Conservation (phyloP, 2,888 invertebrate genomes). For the Sphaerophoria taeniata region DNA sequence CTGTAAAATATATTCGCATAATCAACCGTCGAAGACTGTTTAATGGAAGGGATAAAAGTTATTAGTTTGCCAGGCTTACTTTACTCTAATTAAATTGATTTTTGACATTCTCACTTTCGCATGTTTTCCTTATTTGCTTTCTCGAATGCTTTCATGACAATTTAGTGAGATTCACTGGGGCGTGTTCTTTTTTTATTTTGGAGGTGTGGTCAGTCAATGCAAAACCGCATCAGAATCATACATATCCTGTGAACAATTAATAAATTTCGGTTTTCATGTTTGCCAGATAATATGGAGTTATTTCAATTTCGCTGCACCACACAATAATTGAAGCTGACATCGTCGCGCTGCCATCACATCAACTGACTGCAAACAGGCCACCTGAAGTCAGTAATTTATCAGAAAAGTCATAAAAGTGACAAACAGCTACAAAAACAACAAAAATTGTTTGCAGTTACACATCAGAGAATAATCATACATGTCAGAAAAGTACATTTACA, state of each 20-base stretch:
- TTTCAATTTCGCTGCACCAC: constrained; percentile 48
- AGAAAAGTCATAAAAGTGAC: constrained; percentile 59
- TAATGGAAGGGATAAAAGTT: too few species aligned
- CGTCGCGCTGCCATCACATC: not conserved
- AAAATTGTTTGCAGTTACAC: constrained; percentile 54
- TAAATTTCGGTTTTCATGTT: constrained; percentile 45
- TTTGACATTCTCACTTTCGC: too few species aligned
- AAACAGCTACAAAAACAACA: not conserved
- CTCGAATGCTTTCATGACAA: too few species aligned
- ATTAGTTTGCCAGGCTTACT: too few species aligned
- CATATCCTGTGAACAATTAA: constrained; percentile 31
- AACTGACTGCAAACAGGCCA: not conserved
- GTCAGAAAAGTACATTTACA: not conserved
- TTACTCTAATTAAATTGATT: too few species aligned
- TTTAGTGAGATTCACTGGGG: too few species aligned
- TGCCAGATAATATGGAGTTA: constrained; percentile 36
- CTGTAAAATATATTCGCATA: too few species aligned
- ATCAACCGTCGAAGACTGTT: too few species aligned
- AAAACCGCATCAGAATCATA: not conserved
- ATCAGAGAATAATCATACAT: constrained; percentile 50
- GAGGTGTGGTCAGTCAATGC: too few species aligned
- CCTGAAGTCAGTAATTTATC: constrained; percentile 30
- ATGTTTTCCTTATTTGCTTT: too few species aligned
- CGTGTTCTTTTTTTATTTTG: too few species aligned
- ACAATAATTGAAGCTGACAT: constrained; percentile 36